A percentile compares a stretch with the other conserved stretches of the same genome.
phyloP scores from a whole-genome alignment of 2,113 vertebrate species.

The Dipodomys stephensi region DNA sequence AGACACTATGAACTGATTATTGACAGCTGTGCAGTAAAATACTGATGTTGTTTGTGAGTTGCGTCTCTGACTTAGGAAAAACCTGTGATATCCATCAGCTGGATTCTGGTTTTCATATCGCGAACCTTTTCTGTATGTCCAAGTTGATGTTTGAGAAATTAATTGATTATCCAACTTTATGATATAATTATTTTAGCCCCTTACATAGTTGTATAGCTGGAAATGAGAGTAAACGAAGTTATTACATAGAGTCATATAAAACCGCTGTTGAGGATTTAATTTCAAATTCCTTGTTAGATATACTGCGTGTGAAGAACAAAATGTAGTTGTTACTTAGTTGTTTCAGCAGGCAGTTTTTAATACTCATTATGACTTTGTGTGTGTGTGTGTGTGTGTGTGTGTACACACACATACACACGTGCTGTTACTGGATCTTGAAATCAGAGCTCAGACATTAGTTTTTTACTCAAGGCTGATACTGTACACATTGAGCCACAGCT shows the following conservation, averaged over 20 bases:
- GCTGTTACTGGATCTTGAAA: no score
- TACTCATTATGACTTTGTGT: background rate
- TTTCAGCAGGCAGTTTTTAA: background rate
- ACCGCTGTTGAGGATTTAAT: background rate
- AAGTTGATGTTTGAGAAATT: conserved; percentile 27
- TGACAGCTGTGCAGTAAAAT: background rate
- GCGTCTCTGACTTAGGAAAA: background rate
- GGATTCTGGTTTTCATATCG: conserved; percentile 6
- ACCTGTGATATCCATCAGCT: no score
- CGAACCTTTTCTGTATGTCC: background rate
- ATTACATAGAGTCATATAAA: background rate
- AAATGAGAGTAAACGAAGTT: background rate
- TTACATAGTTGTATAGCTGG: background rate
- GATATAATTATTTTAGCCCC: conserved; percentile 42
- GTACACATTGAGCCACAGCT: no score
- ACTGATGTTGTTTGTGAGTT: background rate
- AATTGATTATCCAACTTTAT: background rate
- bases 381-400: no score
- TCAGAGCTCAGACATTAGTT: no score
- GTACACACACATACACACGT: no score
- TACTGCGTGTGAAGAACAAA: background rate
- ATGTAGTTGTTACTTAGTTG: background rate
- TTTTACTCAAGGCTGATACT: no score
- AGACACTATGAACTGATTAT: background rate
- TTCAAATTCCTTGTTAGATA: background rate